Conservation (phyloP, 2,113 vertebrate species). For the Crypturellus undulatus region DNA sequence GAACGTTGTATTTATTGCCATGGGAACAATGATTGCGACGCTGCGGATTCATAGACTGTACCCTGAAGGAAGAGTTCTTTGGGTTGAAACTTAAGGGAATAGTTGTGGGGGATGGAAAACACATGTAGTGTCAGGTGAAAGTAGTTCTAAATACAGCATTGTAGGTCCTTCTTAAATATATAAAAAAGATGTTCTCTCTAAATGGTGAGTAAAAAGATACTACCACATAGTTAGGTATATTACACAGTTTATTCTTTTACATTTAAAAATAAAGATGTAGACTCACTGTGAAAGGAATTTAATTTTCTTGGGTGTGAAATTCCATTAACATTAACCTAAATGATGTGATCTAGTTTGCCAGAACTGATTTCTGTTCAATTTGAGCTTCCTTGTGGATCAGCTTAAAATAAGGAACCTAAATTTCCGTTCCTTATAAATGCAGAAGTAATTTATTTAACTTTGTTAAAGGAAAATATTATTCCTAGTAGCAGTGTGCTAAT, state of each 20-base stretch:
- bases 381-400: not conserved
- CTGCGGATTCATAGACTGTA: not conserved
- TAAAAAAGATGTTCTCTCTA: not conserved
- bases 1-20: slow-evolving; percentile 19
- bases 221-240: not conserved
- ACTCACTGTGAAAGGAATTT: not conserved
- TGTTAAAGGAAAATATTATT: not conserved
- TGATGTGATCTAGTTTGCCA: not conserved
- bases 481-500: not conserved
- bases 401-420: not conserved
- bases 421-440: not conserved
- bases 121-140: not conserved
- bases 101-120: not conserved
- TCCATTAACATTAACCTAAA: not conserved
- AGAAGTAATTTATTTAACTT: not conserved
- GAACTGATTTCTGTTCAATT: not conserved
- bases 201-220: not conserved
- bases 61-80: slow-evolving; percentile 3
- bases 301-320: not conserved
- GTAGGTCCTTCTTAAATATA: no score
- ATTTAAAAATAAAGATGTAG: not conserved
- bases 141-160: not conserved
- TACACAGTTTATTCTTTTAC: not conserved
- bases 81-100: not conserved
- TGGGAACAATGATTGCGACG: slow-evolving; percentile 32